Conservation (phyloP, 2,888 invertebrate species). For the Drosophila siamana region DNA sequence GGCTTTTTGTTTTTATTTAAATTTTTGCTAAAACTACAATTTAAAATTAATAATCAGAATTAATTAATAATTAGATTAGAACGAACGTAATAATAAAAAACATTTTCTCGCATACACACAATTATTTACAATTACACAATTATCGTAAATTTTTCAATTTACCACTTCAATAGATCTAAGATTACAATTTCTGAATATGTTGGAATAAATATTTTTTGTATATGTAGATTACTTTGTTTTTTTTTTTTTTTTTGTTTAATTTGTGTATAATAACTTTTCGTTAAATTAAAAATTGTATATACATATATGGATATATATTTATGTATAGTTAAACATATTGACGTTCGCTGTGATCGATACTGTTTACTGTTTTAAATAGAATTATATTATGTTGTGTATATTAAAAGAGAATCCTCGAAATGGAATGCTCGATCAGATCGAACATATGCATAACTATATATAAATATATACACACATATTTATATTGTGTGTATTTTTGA, state of each 20-base stretch:
- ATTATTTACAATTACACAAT: constrained; percentile 67
- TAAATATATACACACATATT: constrained; percentile 17
- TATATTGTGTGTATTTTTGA: constrained; percentile 43
- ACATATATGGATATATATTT: constrained; percentile 2
- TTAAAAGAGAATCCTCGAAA: constrained; percentile 9
- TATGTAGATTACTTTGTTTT: constrained; percentile 32
- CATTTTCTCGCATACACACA: constrained; percentile 55
- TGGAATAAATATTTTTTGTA: constrained; percentile 72
- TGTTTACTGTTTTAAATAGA: constrained; percentile 2
- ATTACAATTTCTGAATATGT: constrained; percentile 61
- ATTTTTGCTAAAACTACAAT: constrained; percentile 79
- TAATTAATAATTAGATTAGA: constrained; percentile 71
- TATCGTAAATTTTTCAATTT: constrained; percentile 55
- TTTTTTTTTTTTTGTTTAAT: constrained; percentile 25
- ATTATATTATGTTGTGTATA: constrained; percentile 1
- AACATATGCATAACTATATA: constrained; percentile 19
- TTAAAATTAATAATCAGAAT: constrained; percentile 78
- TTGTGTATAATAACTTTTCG: constrained; percentile 27
- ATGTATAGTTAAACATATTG: not conserved
- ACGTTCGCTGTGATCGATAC: constrained; percentile 28
- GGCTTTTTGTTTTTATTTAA: constrained; percentile 78
- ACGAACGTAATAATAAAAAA: constrained; percentile 75
- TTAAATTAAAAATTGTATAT: constrained; percentile 11
- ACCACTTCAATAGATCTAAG: constrained; percentile 48
- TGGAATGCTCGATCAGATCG: constrained; percentile 50